Base-by-base conservation (phyloP, 2,797 vertebrate species). In the Myotis daubentonii region DNA sequence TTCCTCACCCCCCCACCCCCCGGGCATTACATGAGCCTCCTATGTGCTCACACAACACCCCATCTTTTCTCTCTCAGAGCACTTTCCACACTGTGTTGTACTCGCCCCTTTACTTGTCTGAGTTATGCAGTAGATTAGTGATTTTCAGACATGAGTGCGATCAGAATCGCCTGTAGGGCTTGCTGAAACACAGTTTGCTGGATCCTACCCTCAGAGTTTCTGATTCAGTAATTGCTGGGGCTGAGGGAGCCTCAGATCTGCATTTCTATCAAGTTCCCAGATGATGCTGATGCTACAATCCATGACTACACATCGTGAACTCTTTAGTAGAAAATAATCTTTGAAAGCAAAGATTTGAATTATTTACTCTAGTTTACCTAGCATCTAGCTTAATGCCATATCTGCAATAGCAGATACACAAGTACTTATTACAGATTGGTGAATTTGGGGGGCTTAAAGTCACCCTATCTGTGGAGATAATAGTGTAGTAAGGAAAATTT, bases 271-370 rank as follows among this genome's bases (percentile, higher is more conserved):
- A 41, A 75, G 25, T 28, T 57, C 62, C 62, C 25, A 23, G 68
- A 60, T 88, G 2, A 28, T 49, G 22, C 0, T 82, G 16, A 20
- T 78, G 38, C 10, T 28, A 5, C 51, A 41, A 2, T 36, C 17
- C 62, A 2, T n/a, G n/a, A 20, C 12, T 72, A 49, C 0, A 22
- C 49, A 76, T 71, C 79, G 38, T 49, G 44, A 95, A 47, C 2
- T 6, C 1, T 19, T 62, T 1, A 49, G 5, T 11, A 38, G 65
- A 44, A 91, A 91, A 83, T 16, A 57, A 44, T 68, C 60, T 79
- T 88, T 38, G 30, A 84, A 53, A 80, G 47, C 16, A 36, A 89
- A 74, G 30, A 66, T 88, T 80, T 89, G 70, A 86, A 17, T 70
- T 49, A 62, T 55, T 84, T 2, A 47, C 30, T 68, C 3, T 41